A percentile compares a stretch with the other conserved stretches of the same genome.
phyloP scores from a whole-genome alignment of 2,888 invertebrate species.

The Geotrupes spiniger region DNA sequence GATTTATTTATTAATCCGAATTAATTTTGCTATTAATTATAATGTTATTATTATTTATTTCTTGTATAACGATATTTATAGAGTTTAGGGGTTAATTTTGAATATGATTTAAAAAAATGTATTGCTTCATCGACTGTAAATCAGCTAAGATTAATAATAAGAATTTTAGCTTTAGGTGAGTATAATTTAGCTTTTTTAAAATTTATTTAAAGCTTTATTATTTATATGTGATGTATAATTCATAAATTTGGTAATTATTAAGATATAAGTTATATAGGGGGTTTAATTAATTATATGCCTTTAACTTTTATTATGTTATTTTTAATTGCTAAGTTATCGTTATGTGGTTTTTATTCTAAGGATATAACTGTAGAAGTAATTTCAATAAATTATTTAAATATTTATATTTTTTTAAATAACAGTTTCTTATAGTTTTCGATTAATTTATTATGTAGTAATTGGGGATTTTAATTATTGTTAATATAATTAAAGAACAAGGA shows the following conservation, averaged over 20 bases:
- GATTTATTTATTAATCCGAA: constrained; percentile 68
- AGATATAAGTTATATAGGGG: constrained; percentile 65
- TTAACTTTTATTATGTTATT: constrained; percentile 67
- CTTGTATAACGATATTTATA: too few species aligned
- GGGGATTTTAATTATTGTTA: constrained; percentile 45
- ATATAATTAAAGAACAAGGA: constrained; percentile 54
- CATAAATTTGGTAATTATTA: constrained; percentile 61
- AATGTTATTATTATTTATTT: too few species aligned
- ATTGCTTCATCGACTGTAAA: too few species aligned
- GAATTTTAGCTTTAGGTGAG: constrained; percentile 50
- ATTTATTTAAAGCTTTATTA: constrained; percentile 69
- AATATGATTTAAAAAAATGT: too few species aligned
- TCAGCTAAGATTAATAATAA: constrained; percentile 71
- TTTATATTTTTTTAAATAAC: constrained; percentile 57
- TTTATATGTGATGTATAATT: constrained; percentile 72
- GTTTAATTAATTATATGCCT: constrained; percentile 53
- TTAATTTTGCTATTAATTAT: too few species aligned
- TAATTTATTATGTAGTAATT: constrained; percentile 56
- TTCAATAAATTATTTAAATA: constrained; percentile 55
- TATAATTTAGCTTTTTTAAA: constrained; percentile 68
- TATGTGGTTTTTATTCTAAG: constrained; percentile 66
- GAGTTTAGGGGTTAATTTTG: too few species aligned
- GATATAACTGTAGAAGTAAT: constrained; percentile 61
- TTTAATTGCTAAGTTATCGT: constrained; percentile 59
- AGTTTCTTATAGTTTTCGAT: constrained; percentile 57